These are phyloP conservation scores for Pan paniscus DNA, from an alignment of 2,113 vertebrate genomes.

Conservation along the genomic window DNA sequence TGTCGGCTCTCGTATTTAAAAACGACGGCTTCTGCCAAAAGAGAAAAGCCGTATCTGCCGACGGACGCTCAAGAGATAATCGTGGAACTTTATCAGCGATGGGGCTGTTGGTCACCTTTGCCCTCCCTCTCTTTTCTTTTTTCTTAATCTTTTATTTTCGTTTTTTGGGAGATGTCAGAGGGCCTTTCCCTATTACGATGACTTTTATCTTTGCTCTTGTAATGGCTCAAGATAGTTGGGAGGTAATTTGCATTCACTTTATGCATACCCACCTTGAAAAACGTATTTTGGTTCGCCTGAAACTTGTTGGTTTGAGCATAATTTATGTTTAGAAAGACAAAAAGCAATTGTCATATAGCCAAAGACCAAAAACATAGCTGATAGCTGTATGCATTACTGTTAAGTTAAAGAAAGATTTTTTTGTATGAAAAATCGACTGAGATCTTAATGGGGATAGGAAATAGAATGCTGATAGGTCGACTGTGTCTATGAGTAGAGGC, in stretches of 20 bases:
- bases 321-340: background rate
- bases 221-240: background rate
- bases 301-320: conserved; percentile 46
- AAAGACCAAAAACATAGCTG: background rate
- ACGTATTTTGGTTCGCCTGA: background rate
- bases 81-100: background rate
- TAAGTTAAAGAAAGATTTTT: background rate
- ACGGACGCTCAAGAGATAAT: background rate
- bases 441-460: background rate
- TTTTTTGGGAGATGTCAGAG: background rate
- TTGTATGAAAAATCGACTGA: background rate
- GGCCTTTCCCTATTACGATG: background rate
- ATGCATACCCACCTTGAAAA: background rate
- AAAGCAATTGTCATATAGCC: background rate
- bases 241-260: background rate
- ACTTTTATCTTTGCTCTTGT: background rate
- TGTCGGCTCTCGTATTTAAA: background rate
- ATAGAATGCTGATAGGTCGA: background rate
- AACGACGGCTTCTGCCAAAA: background rate
- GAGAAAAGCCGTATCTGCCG: background rate
- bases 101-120: background rate
- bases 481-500: background rate
- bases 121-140: background rate
- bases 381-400: background rate
- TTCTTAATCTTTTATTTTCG: background rate